A percentile compares a stretch with the other conserved stretches of the same genome.
phyloP scores from a whole-genome alignment of 2,113 vertebrate species.

The Corvus hawaiiensis region DNA sequence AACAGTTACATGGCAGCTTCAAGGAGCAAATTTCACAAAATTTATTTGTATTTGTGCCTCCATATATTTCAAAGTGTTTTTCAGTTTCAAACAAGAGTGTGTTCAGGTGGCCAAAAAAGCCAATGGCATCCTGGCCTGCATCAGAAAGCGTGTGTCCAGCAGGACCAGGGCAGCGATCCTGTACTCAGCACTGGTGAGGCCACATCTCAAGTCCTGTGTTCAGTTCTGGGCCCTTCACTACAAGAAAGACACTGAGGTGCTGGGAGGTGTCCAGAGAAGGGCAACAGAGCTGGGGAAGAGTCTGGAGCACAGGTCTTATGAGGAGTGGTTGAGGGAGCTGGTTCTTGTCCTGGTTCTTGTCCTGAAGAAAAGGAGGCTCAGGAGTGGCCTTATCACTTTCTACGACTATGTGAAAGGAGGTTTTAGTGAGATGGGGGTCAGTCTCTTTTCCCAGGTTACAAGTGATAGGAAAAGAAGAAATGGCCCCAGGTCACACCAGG shows the following conservation, averaged over 20 bases:
- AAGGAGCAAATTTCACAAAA: neutral
- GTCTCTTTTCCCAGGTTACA: neutral
- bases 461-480: neutral
- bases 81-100: neutral
- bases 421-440: fast-evolving
- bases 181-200: fast-evolving
- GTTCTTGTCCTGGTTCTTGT: neutral
- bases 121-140: neutral
- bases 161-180: neutral
- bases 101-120: neutral
- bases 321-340: neutral
- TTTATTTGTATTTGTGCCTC: neutral
- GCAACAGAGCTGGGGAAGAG: fast-evolving
- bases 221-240: neutral
- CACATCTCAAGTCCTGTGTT: fast-evolving
- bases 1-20: neutral
- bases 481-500: fast-evolving
- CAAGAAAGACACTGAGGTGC: neutral
- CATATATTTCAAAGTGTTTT: neutral
- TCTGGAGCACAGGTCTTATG: neutral
- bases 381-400: fast-evolving
- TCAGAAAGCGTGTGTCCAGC: neutral
- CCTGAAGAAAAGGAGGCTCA: neutral
- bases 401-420: neutral
- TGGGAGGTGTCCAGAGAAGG: fast-evolving